A percentile compares a stretch with the other conserved stretches of the same genome.
Evolutionary conservation across 2,113 vertebrate species (phyloP).

Genomic region (Motacilla alba): DNA sequence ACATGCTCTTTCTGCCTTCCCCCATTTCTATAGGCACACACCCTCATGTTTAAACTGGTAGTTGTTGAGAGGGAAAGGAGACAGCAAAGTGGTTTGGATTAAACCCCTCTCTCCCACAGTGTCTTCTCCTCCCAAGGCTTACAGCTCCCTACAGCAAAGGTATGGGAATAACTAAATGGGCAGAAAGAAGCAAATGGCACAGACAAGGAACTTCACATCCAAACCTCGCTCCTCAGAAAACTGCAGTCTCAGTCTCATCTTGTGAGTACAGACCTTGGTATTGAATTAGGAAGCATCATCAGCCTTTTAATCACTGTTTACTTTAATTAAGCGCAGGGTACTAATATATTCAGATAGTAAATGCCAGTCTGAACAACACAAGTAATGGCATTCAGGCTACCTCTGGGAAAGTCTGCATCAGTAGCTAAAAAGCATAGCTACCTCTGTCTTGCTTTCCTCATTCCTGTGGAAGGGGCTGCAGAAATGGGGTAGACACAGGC

Average conservation of each 20-base stretch:
- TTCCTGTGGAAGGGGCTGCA: not conserved
- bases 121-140: not conserved
- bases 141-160: not conserved
- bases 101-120: not conserved
- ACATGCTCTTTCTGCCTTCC: not conserved
- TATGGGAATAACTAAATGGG: not conserved
- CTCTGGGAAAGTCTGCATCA: not conserved
- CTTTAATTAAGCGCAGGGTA: slow-evolving; percentile 17
- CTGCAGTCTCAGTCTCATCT: not conserved
- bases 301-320: slow-evolving; percentile 48
- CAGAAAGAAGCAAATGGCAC: not conserved
- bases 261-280: not conserved
- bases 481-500: not conserved
- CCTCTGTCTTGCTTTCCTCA: not conserved
- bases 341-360: slow-evolving; percentile 31
- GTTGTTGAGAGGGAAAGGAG: not conserved
- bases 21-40: accelerated
- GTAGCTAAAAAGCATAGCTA: not conserved
- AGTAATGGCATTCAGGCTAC: not conserved
- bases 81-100: not conserved
- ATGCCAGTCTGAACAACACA: slow-evolving; percentile 25
- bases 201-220: not conserved
- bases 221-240: not conserved
- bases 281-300: slow-evolving; percentile 25
- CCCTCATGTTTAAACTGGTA: not conserved